These are phyloP conservation scores for Ophiothrix spiculata DNA, from an alignment of 35 echinoderm and acorn worm species.

Conservation along the genomic window DNA sequence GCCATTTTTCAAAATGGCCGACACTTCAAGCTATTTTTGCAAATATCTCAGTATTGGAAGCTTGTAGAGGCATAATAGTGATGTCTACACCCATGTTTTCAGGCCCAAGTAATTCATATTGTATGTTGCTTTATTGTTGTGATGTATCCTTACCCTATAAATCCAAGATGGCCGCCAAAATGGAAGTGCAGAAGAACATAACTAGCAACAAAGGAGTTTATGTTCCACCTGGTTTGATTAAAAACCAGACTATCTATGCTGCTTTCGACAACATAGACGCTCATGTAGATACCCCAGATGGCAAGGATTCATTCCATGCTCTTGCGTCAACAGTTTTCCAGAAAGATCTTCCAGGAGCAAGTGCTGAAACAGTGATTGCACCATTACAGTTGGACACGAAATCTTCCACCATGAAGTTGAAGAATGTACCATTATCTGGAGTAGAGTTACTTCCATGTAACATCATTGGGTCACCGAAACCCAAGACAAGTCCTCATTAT, in stretches of 20 bases:
- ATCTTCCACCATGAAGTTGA: not conserved
- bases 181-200: too few species aligned
- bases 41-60: too few species aligned
- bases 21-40: too few species aligned
- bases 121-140: too few species aligned
- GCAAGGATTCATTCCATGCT: not conserved
- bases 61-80: too few species aligned
- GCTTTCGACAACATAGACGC: not conserved
- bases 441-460: not conserved
- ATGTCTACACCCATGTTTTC: too few species aligned
- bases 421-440: not conserved
- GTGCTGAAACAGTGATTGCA: not conserved
- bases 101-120: too few species aligned
- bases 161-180: too few species aligned
- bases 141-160: too few species aligned
- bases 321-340: not conserved
- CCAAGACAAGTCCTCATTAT: not conserved
- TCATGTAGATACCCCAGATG: not conserved
- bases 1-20: too few species aligned
- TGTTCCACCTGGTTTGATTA: conserved; percentile 6
- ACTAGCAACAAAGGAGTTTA: too few species aligned
- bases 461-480: not conserved
- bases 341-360: not conserved
- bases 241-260: not conserved
- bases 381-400: not conserved